Percentiles rank a stretch among this genome's conserved stretches.
Evolutionary conservation across 2,113 vertebrate genomes (phyloP).

Genomic region (Piaya cayana): DNA sequence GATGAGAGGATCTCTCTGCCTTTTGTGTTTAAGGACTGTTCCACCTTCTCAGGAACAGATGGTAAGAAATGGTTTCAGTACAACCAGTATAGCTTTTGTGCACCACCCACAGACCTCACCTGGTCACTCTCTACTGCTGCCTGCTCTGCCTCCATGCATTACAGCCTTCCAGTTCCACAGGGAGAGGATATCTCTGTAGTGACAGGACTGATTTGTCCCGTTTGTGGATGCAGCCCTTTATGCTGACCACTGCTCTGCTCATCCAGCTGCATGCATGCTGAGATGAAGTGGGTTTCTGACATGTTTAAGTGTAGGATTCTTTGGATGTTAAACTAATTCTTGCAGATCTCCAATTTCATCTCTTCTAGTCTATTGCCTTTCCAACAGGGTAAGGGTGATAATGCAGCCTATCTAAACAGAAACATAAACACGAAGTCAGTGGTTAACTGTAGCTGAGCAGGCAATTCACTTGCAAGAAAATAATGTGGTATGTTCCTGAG

Average conservation of each 20-base stretch:
- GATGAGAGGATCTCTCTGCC: not conserved
- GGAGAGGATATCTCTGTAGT: not conserved
- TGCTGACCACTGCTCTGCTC: not conserved
- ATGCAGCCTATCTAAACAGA: not conserved
- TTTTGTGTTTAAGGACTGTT: not conserved
- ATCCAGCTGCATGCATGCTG: not conserved
- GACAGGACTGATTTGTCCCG: not conserved
- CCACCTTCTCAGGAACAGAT: not conserved
- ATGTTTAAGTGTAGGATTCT: not conserved
- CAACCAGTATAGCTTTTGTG: not conserved
- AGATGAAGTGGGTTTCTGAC: fast-evolving
- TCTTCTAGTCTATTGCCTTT: not conserved
- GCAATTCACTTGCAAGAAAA: not conserved
- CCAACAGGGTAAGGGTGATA: not conserved
- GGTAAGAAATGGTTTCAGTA: not conserved
- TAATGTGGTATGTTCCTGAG: not conserved
- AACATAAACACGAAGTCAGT: not conserved
- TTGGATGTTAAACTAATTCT: not conserved
- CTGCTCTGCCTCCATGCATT: fast-evolving
- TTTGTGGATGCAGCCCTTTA: not conserved
- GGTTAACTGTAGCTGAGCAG: not conserved
- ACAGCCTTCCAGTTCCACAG: not conserved
- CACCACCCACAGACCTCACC: not conserved
- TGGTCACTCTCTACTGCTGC: not conserved
- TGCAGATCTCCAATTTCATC: not conserved